Conservation (phyloP, 2,797 vertebrate genomes). For the Gobio occitaniae region DNA sequence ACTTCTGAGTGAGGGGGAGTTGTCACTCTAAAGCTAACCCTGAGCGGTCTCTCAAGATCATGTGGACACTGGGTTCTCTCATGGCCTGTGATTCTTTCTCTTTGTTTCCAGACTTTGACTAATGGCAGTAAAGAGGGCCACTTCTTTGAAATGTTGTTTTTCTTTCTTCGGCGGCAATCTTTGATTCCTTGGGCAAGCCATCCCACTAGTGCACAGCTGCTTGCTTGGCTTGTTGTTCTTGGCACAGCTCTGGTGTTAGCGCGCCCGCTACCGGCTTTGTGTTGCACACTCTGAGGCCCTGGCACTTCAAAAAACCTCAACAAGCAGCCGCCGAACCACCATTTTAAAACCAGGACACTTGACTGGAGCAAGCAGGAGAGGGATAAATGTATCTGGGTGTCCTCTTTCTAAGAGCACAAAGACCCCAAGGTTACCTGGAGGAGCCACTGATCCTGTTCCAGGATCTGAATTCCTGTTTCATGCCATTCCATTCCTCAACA, state of each 20-base stretch:
- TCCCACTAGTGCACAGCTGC: constrained; percentile 78
- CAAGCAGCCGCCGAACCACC: constrained; percentile 70
- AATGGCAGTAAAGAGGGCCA: constrained; percentile 71
- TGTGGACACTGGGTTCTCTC: constrained; percentile 27
- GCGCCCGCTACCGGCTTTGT: constrained; percentile 74
- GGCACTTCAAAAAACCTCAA: constrained; percentile 74
- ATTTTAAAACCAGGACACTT: constrained; percentile 42
- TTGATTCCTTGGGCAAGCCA: constrained; percentile 76
- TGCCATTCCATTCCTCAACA: constrained; percentile 61
- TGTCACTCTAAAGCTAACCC: constrained; percentile 50
- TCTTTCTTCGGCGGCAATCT: constrained; percentile 77
- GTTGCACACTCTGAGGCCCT: constrained; percentile 70
- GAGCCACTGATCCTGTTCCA: constrained; percentile 78
- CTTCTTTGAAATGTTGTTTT: constrained; percentile 73
- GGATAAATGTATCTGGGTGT: constrained; percentile 45
- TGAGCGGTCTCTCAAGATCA: constrained; percentile 38
- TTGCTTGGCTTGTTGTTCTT: constrained; percentile 79
- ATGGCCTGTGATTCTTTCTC: constrained; percentile 18
- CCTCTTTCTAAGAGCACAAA: constrained; percentile 68
- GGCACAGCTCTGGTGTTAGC: constrained; percentile 72
- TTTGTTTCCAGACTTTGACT: constrained; percentile 71
- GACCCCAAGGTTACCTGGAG: constrained; percentile 73
- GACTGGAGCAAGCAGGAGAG: neutral
- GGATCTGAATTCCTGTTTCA: constrained; percentile 68
- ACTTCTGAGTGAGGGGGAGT: constrained; percentile 45